These are phyloP conservation scores for Mormyrus hasselquistii DNA, from an alignment of 2,797 vertebrate genomes.

Conservation along the genomic window DNA sequence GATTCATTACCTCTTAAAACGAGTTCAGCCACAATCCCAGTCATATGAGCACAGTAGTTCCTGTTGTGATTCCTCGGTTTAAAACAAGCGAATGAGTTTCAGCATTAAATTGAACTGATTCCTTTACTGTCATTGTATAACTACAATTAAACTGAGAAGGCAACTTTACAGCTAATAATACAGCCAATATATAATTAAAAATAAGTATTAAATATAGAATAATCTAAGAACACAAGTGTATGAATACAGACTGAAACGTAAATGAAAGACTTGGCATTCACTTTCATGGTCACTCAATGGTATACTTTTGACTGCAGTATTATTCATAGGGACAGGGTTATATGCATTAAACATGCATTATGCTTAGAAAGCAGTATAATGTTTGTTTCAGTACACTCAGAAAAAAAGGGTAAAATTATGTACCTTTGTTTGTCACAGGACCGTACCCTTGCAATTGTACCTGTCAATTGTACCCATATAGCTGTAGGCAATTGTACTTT, in stretches of 20 bases:
- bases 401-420: neutral
- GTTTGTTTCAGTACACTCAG: neutral
- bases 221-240: neutral
- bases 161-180: neutral
- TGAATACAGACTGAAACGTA: neutral
- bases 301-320: neutral
- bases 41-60: neutral
- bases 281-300: neutral
- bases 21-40: neutral
- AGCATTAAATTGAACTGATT: neutral
- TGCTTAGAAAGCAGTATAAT: neutral
- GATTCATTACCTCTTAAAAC: neutral
- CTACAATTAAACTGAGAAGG: neutral
- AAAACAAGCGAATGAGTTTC: neutral
- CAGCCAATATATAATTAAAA: neutral
- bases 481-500: neutral
- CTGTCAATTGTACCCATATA: neutral
- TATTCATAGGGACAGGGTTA: neutral
- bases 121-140: neutral
- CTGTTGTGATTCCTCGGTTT: neutral
- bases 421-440: neutral
- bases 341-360: neutral
- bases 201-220: neutral
- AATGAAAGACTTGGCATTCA: neutral
- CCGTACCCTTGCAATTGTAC: no score